Conservation (phyloP, 1,140 invertebrate species). For the Hyphantria cunea region DNA sequence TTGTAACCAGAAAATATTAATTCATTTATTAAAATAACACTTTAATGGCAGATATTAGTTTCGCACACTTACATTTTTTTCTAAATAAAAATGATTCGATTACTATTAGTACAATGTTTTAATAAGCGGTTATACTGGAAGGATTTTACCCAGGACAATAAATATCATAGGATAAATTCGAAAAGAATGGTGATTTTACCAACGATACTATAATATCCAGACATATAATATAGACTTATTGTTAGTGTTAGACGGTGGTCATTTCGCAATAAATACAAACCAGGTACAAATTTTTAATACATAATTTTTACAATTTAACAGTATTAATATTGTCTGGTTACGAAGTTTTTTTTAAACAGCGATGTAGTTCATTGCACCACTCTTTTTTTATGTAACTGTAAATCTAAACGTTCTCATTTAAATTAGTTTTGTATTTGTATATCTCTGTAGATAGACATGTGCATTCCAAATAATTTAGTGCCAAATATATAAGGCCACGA, state of each 20-base stretch:
- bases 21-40: constrained; percentile 7
- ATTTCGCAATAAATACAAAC: constrained; percentile 5
- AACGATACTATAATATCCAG: constrained; percentile 10
- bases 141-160: constrained; percentile 21
- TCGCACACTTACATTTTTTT: background rate
- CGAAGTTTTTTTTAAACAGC: constrained; percentile 11
- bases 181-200: constrained; percentile 6
- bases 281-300: constrained; percentile 19
- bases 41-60: background rate
- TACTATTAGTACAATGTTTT: background rate
- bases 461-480: constrained; percentile 78
- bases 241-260: constrained; percentile 9
- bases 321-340: constrained; percentile 31
- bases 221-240: constrained; percentile 5
- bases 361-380: constrained; percentile 34
- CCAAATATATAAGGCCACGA: constrained; percentile 67
- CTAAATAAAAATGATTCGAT: too few species aligned
- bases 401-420: constrained; percentile 48
- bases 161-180: constrained; percentile 18
- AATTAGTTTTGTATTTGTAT: constrained; percentile 52
- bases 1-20: constrained; percentile 30
- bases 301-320: constrained; percentile 10
- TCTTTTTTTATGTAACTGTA: too few species aligned
- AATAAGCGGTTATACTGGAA: background rate
- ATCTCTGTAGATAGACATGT: constrained; percentile 66